phyloP scores from a whole-genome alignment of 2,888 invertebrate genomes.

The Chrysina gloriosa region DNA sequence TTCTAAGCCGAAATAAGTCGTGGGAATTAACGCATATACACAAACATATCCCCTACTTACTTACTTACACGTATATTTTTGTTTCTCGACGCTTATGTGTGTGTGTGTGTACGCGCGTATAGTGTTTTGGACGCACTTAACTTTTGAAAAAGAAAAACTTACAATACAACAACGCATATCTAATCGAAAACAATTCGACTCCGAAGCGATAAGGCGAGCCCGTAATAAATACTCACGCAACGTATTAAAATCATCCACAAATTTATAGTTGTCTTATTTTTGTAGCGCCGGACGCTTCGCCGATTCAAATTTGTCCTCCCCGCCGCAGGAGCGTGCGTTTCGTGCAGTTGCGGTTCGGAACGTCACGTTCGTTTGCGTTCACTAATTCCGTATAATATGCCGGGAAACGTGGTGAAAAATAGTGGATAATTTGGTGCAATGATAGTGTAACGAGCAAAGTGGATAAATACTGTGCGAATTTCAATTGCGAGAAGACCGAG shows the following conservation, averaged over 20 bases:
- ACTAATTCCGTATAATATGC: too few species aligned
- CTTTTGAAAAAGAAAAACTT: background rate
- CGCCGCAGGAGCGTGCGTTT: background rate
- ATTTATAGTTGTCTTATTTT: background rate
- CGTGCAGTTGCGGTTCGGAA: background rate
- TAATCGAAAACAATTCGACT: constrained; percentile 1
- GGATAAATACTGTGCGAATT: background rate
- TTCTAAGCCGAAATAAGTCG: too few species aligned
- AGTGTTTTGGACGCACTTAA: background rate
- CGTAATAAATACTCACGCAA: constrained; percentile 13
- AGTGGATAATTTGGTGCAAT: background rate
- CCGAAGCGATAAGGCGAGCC: background rate
- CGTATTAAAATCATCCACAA: background rate
- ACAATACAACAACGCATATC: background rate
- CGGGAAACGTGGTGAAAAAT: too few species aligned
- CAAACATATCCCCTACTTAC: too few species aligned
- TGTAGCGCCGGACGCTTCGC: background rate
- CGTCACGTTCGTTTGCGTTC: too few species aligned
- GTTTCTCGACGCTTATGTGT: too few species aligned
- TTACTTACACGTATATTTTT: too few species aligned
- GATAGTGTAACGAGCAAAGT: background rate
- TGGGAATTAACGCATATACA: too few species aligned
- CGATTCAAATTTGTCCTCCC: background rate
- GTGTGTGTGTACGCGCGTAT: background rate
- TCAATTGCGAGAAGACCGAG: background rate